phyloP scores from a whole-genome alignment of 2,797 vertebrate genomes.

The Nasua narica region DNA sequence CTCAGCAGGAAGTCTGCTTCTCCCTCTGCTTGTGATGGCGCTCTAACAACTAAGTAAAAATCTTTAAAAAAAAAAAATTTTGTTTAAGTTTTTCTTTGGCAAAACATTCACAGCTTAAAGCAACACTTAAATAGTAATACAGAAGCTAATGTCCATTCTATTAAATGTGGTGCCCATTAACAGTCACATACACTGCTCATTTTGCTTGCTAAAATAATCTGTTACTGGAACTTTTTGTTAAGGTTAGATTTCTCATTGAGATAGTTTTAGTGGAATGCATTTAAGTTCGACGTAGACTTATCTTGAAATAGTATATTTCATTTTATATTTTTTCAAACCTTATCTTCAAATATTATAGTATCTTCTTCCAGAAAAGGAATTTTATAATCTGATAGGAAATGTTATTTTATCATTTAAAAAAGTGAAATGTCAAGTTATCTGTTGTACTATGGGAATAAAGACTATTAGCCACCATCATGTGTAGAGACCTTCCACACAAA shows the following conservation, averaged over 20 bases:
- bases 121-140: constrained; percentile 67
- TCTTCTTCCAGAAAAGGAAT: neutral
- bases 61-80: too few relatives aligned
- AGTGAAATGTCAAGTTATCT: constrained; percentile 63
- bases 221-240: neutral
- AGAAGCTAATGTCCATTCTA: constrained; percentile 60
- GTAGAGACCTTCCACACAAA: neutral
- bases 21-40: too few relatives aligned
- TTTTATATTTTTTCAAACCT: constrained; percentile 72
- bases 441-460: constrained; percentile 12
- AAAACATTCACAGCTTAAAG: neutral
- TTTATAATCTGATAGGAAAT: constrained; percentile 71
- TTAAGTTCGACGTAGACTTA: constrained; percentile 61
- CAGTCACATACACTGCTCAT: constrained; percentile 52
- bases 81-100: neutral
- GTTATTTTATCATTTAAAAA: constrained; percentile 76
- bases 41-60: too few relatives aligned
- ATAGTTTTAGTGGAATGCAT: neutral
- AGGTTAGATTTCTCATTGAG: neutral
- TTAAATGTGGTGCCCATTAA: constrained; percentile 54
- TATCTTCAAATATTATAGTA: constrained; percentile 40
- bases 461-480: neutral
- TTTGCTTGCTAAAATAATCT: constrained; percentile 42
- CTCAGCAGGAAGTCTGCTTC: too few relatives aligned
- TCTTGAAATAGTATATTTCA: constrained; percentile 64